Percentiles rank a stretch among this genome's conserved stretches.
These are phyloP conservation scores for Tetrax tetrax DNA, from an alignment of 2,113 vertebrate genomes.

Conservation along the genomic window DNA sequence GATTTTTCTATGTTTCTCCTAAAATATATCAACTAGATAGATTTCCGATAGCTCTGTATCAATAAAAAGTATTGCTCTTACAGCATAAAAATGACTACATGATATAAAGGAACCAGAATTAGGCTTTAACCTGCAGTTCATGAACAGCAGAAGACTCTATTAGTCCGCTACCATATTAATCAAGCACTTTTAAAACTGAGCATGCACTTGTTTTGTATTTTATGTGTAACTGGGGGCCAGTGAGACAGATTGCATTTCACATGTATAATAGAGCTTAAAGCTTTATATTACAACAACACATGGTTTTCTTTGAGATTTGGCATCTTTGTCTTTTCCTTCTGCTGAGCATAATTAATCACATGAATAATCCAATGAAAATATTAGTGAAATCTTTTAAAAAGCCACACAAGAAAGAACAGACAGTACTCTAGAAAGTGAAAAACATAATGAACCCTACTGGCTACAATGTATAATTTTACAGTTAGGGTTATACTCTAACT, in stretches of 20 bases:
- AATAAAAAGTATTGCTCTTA: neutral
- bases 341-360: neutral
- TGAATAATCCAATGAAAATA: neutral
- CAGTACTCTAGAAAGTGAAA: neutral
- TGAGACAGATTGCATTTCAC: neutral
- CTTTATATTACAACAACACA: neutral
- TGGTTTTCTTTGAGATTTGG: neutral
- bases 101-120: neutral
- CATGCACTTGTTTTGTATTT: neutral
- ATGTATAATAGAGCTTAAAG: neutral
- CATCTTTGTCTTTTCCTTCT: neutral
- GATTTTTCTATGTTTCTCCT: neutral
- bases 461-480: neutral
- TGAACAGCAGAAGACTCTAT: neutral
- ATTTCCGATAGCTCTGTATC: neutral
- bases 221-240: neutral
- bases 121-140: neutral
- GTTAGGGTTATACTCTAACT: neutral
- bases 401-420: neutral
- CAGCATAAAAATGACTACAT: neutral
- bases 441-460: constrained; percentile 36
- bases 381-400: neutral
- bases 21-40: neutral
- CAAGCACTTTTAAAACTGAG: neutral
- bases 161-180: neutral